Percentiles rank a stretch among this genome's conserved stretches.
Conservation (phyloP, 1,140 invertebrate genomes). For the Odontomachus brunneus region DNA sequence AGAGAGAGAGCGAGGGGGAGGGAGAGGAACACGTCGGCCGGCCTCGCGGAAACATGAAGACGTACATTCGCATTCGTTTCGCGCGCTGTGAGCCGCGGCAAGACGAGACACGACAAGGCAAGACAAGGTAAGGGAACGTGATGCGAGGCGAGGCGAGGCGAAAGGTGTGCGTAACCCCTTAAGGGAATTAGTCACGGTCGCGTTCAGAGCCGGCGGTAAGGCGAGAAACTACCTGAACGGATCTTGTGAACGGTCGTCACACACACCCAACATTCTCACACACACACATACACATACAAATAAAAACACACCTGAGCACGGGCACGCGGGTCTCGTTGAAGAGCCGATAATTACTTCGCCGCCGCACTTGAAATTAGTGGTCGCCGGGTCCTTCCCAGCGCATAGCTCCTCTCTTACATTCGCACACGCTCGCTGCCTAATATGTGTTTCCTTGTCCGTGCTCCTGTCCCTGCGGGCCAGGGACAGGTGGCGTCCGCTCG, state of each 20-base stretch:
- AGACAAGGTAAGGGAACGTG: neutral
- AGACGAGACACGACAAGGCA: too few species aligned
- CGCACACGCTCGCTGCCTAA: neutral
- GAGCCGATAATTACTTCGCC: slow-evolving; percentile 62
- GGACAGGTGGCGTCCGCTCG: neutral
- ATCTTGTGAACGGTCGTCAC: slow-evolving; percentile 1
- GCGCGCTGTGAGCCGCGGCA: neutral
- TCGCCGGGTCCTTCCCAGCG: slow-evolving; percentile 6
- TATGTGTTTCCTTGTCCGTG: neutral
- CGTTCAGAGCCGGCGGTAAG: slow-evolving; percentile 40
- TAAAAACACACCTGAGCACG: too few species aligned
- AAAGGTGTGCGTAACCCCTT: slow-evolving; percentile 36
- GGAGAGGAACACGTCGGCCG: neutral
- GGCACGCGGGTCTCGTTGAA: slow-evolving; percentile 19
- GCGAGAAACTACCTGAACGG: slow-evolving; percentile 54
- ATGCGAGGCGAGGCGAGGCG: neutral
- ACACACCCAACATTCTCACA: too few species aligned
- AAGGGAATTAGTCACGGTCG: slow-evolving; percentile 58
- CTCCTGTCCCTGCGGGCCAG: too few species aligned
- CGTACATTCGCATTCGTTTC: slow-evolving; percentile 47
- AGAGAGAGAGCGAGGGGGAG: too few species aligned
- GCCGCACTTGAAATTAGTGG: slow-evolving; percentile 62
- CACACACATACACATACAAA: too few species aligned
- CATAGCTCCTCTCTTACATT: neutral
- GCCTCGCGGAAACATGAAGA: slow-evolving; percentile 44